Evolutionary conservation across 2,113 vertebrate species (phyloP), one percentile per base, ranked within the genome.

Genomic region (Atractosteus spatula): DNA sequence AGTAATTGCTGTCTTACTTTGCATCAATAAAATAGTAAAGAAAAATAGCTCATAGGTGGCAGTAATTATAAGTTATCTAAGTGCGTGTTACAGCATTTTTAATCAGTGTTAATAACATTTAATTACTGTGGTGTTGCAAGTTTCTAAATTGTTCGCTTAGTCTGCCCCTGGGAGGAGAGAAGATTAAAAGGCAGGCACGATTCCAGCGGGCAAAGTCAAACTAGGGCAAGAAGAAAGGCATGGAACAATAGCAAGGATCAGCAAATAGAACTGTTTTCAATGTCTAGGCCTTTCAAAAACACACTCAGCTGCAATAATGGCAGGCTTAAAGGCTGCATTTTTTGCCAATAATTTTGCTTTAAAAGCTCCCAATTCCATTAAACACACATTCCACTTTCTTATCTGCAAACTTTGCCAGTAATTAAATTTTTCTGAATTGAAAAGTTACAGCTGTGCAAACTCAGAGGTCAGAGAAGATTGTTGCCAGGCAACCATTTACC

Each of bases 61-160:
- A 55, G 45, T 69, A 74, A 74, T 74, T 74, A 74, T 69, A 69
- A 54, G 45, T 69, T 61, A 73, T 74, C 72, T 69, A 44, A 61
- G 47, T 67, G 54, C 59, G 69, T n/a, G 67, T 74, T 0, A 74
- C 62, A 74, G 65, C 62, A 3, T 13, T 45, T 62, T 51, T 67
- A 71, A 76, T 76, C 65, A 59, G 44, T 71, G 45, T 71, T 71
- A 75, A 75, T 66, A 43, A 17, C 69, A 57, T 44, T 75, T 71
- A 75, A 75, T 75, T 71, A 68, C 69, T 16, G 74, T 42, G 13
- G 55, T 62, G 56, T 59, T 57, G 62, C 55, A 51, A 45, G 73
- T 66, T 75, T 71, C 55, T 29, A 61, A 51, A 51, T 17, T 55
- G 55, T 17, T 51, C 43, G 43, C 12, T 66, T 41, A 54, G 55